Percentiles rank a stretch among this genome's conserved stretches.
These are phyloP conservation scores for Pomatorhinus ruficollis DNA, from an alignment of 2,113 vertebrate genomes.

Conservation along the genomic window DNA sequence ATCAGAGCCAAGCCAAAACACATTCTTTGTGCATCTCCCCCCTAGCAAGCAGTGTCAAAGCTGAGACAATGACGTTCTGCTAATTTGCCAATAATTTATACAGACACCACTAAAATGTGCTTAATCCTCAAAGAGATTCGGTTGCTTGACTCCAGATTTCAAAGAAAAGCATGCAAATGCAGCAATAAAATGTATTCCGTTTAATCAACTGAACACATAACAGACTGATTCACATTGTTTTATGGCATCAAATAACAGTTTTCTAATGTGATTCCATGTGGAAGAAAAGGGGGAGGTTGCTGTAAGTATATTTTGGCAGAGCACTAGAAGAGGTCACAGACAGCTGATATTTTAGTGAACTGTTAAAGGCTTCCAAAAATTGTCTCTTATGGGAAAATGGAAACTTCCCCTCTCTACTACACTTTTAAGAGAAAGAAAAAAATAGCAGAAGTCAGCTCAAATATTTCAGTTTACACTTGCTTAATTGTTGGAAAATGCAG, in stretches of 20 bases:
- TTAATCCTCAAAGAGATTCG: constrained; percentile 66
- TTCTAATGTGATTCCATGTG: constrained; percentile 24
- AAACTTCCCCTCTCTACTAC: background rate
- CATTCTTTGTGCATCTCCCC: background rate
- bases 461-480: background rate
- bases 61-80: background rate
- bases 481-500: constrained; percentile 14
- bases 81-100: constrained; percentile 56
- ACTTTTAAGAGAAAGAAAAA: background rate
- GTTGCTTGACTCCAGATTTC: constrained; percentile 55
- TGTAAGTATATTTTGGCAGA: constrained; percentile 59
- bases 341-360: constrained; percentile 29
- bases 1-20: background rate
- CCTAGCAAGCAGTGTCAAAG: background rate
- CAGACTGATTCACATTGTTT: constrained; percentile 52
- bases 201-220: constrained; percentile 70
- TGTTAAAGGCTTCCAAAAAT: constrained; percentile 56
- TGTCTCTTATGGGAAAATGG: background rate
- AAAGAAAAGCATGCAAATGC: constrained; percentile 46
- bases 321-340: constrained; percentile 28
- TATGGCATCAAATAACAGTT: constrained; percentile 51
- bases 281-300: constrained; percentile 16
- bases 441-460: constrained; percentile 12
- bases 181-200: constrained; percentile 59
- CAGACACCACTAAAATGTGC: constrained; percentile 35